phyloP scores from a whole-genome alignment of 2,888 invertebrate species.

The Caenorhabditis sulstoni region DNA sequence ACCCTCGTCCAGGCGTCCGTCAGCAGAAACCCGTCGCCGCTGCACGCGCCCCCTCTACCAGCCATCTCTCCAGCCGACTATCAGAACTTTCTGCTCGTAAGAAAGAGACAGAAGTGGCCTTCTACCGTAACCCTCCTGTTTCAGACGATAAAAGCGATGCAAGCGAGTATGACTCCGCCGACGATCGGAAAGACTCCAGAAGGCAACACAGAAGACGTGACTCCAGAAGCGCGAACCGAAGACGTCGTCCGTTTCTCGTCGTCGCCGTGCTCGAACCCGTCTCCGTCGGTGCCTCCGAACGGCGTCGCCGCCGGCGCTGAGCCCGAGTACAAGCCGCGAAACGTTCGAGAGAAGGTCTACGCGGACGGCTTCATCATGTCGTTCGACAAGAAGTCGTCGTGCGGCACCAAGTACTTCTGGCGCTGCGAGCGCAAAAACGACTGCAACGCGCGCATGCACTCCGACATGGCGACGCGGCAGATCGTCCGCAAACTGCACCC shows the following conservation, averaged over 20 bases:
- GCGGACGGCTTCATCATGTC: conserved; percentile 62
- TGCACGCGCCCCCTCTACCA: too few relatives aligned
- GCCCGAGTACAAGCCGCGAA: conserved; percentile 51
- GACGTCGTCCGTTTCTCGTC: conserved; percentile 1
- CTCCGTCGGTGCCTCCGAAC: conserved; percentile 18
- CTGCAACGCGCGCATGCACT: conserved; percentile 61
- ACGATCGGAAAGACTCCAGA: background rate
- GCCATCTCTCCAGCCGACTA: too few relatives aligned
- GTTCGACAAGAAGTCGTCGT: conserved; percentile 57
- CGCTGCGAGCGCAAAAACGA: conserved; percentile 61
- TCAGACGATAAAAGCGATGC: conserved; percentile 16
- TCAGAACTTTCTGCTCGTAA: background rate
- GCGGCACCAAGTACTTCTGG: conserved; percentile 59
- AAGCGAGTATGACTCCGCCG: background rate
- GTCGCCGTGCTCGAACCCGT: conserved; percentile 19
- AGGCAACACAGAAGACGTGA: background rate
- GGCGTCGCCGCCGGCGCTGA: conserved; percentile 4
- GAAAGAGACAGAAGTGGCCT: background rate
- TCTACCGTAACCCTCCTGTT: background rate
- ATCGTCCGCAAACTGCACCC: conserved; percentile 45
- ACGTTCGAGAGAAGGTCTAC: conserved; percentile 50
- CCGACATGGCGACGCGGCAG: conserved; percentile 55
- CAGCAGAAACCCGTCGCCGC: background rate
- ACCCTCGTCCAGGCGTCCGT: background rate
- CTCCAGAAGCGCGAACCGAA: background rate